phyloP scores from a whole-genome alignment of 2,797 vertebrate species.

The Eupleurogrammus muticus region DNA sequence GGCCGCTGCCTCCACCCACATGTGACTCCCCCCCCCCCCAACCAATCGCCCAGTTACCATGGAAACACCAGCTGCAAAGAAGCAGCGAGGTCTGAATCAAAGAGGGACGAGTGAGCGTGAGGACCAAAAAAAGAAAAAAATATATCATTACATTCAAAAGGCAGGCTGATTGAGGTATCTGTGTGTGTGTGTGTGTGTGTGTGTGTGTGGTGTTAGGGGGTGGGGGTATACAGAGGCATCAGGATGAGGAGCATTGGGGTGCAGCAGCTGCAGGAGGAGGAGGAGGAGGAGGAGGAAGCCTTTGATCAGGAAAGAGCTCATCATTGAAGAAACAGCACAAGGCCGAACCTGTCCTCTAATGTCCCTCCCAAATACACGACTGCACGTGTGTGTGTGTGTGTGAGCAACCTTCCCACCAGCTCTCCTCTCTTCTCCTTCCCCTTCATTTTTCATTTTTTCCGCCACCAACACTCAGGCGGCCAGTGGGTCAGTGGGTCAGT shows the following conservation, averaged over 20 bases:
- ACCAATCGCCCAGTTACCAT: slow-evolving; percentile 58
- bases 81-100: slow-evolving; percentile 31
- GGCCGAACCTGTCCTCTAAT: not conserved
- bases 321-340: slow-evolving; percentile 18
- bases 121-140: slow-evolving; percentile 55
- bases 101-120: slow-evolving; percentile 6
- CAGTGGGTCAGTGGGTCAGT: slow-evolving; percentile 61
- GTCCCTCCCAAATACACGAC: slow-evolving; percentile 1
- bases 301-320: slow-evolving; percentile 63
- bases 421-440: slow-evolving; percentile 10
- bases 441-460: slow-evolving; percentile 3
- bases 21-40: slow-evolving; percentile 24
- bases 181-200: slow-evolving; percentile 2
- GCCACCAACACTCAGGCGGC: not conserved
- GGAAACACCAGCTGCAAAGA: slow-evolving; percentile 74
- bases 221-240: slow-evolving; percentile 19
- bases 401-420: not conserved
- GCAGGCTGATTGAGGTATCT: slow-evolving; percentile 18
- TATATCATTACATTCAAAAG: slow-evolving; percentile 34
- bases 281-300: not conserved
- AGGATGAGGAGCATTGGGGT: slow-evolving; percentile 22
- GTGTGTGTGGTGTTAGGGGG: slow-evolving; percentile 27
- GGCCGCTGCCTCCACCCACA: slow-evolving; percentile 63
- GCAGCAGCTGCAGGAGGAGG: slow-evolving; percentile 2
- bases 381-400: slow-evolving; percentile 10